Conservation (phyloP, 2,888 invertebrate species). For the Pseudococcus longispinus region DNA sequence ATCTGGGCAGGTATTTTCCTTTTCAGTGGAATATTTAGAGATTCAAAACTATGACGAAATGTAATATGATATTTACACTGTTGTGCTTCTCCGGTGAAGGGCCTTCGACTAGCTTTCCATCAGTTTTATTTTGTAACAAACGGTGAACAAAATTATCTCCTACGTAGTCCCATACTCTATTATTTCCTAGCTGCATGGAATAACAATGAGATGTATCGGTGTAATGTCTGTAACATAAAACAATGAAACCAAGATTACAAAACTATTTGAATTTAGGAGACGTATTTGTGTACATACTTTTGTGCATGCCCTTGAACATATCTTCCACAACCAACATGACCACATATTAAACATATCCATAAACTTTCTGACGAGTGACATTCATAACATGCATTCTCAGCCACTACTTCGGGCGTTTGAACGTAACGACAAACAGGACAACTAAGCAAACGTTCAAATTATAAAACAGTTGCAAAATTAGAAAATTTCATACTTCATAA, state of each 20-base stretch:
- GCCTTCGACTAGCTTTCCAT: slow-evolving; percentile 89
- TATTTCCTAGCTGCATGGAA: slow-evolving; percentile 93
- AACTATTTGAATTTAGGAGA: not conserved
- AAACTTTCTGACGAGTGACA: slow-evolving; percentile 80
- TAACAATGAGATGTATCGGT: slow-evolving; percentile 95
- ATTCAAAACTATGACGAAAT: not conserved
- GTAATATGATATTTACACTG: slow-evolving; percentile 16
- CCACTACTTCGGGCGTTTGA: slow-evolving; percentile 81
- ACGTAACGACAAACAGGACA: slow-evolving; percentile 96
- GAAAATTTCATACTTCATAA: not conserved
- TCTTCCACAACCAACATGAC: slow-evolving; percentile 96
- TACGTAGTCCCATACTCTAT: slow-evolving; percentile 99
- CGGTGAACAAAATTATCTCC: slow-evolving; percentile 97
- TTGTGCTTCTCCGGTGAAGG: slow-evolving; percentile 63
- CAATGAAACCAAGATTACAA: not conserved
- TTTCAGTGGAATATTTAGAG: not conserved
- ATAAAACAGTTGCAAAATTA: not conserved
- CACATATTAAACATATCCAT: slow-evolving; percentile 99
- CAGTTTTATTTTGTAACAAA: slow-evolving; percentile 92
- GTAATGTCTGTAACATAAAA: slow-evolving; percentile 75
- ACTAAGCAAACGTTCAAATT: slow-evolving; percentile 64
- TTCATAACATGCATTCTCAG: slow-evolving; percentile 73
- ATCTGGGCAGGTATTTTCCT: not conserved
- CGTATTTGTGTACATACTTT: slow-evolving; percentile 62
- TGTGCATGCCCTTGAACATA: slow-evolving; percentile 92